A percentile compares a stretch with the other conserved stretches of the same genome.
Evolutionary conservation across 2,888 invertebrate genomes (phyloP).

Genomic region (Altica lythri): DNA sequence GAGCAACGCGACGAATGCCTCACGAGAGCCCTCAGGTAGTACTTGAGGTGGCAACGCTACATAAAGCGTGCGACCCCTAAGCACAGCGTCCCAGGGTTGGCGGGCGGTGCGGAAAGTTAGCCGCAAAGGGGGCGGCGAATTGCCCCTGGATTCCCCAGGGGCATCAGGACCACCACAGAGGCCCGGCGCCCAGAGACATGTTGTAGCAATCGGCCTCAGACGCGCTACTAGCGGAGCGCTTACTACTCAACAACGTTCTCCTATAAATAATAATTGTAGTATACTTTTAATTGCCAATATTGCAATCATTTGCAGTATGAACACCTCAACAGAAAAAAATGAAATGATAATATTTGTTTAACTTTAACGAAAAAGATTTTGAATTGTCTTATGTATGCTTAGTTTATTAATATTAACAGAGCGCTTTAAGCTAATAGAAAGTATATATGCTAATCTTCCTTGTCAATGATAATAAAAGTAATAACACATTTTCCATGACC

Average conservation of each 20-base stretch:
- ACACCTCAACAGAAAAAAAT: too few relatives aligned
- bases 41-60: slow-evolving; percentile 87
- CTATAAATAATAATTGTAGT: too few relatives aligned
- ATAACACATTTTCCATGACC: too few relatives aligned
- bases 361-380: too few relatives aligned
- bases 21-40: slow-evolving; percentile 90
- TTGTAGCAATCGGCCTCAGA: slow-evolving; percentile 75
- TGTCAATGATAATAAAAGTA: too few relatives aligned
- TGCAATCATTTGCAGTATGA: too few relatives aligned
- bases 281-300: too few relatives aligned
- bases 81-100: slow-evolving; percentile 56
- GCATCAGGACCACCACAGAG: slow-evolving; percentile 99
- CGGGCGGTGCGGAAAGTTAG: slow-evolving; percentile 57
- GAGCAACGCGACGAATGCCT: slow-evolving; percentile 90
- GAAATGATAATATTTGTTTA: too few relatives aligned
- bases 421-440: too few relatives aligned
- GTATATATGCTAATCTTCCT: too few relatives aligned
- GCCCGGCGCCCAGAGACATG: slow-evolving; percentile 97
- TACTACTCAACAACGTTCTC: slow-evolving; percentile 54
- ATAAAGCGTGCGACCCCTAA: slow-evolving; percentile 77
- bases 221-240: slow-evolving; percentile 71
- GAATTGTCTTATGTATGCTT: too few relatives aligned
- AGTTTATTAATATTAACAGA: too few relatives aligned
- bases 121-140: slow-evolving; percentile 54
- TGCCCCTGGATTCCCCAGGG: slow-evolving; percentile 81